Evolutionary conservation across 2,888 invertebrate species (phyloP).

Genomic region (Andricus quercusramuli): DNA sequence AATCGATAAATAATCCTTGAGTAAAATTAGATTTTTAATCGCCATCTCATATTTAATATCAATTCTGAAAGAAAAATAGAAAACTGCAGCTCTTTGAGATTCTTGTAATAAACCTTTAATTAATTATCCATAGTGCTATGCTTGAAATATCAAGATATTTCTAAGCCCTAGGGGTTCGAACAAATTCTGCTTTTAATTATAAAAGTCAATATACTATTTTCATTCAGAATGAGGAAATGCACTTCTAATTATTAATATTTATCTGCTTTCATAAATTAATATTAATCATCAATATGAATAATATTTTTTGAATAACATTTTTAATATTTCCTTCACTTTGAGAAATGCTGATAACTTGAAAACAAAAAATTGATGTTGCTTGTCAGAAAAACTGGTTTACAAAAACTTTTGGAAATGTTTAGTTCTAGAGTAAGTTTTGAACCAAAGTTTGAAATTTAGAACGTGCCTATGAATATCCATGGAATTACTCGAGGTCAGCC

Average conservation of each 20-base stretch:
- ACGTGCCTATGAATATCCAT: conserved; percentile 1
- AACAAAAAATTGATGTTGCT: neutral
- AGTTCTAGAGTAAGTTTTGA: neutral
- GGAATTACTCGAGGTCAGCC: neutral
- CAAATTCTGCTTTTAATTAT: neutral
- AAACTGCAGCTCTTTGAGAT: no score
- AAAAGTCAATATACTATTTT: neutral
- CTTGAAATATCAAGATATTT: neutral
- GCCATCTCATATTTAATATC: no score
- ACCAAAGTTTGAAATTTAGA: neutral
- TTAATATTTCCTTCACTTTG: no score
- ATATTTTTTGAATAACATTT: no score
- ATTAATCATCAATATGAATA: no score
- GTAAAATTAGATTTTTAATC: no score
- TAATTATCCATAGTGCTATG: neutral
- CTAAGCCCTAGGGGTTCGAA: neutral
- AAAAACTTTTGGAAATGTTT: neutral
- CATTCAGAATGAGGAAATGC: neutral
- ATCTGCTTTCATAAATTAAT: neutral
- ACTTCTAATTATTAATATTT: neutral
- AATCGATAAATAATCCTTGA: no score
- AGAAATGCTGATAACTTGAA: no score
- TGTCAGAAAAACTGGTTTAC: neutral
- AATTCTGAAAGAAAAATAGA: no score
- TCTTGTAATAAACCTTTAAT: neutral